phyloP scores from a whole-genome alignment of 2,113 vertebrate genomes.

The Microtus oregoni region DNA sequence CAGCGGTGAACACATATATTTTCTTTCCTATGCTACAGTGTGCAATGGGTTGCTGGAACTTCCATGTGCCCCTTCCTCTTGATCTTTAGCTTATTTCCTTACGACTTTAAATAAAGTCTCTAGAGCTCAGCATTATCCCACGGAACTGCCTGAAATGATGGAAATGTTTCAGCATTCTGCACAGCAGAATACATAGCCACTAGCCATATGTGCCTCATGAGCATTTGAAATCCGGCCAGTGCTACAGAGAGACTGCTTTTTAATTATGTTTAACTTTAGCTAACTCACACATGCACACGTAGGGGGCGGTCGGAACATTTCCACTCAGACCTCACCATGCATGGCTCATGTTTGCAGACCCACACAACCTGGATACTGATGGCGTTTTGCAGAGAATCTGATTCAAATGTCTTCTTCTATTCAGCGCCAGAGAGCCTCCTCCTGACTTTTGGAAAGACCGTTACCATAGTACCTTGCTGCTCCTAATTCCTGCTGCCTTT shows the following conservation, averaged over 20 bases:
- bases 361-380: neutral
- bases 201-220: neutral
- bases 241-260: neutral
- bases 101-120: neutral
- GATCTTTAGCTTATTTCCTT: neutral
- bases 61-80: neutral
- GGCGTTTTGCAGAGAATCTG: neutral
- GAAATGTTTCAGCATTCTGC: neutral
- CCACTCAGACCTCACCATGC: neutral
- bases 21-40: neutral
- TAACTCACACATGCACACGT: neutral
- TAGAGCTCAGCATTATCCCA: neutral
- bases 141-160: neutral
- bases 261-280: neutral
- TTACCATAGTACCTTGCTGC: neutral
- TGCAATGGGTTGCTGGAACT: neutral
- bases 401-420: neutral
- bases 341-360: neutral
- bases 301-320: too few relatives aligned
- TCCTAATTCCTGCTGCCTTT: neutral
- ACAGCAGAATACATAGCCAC: neutral
- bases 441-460: neutral
- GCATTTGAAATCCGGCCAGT: neutral
- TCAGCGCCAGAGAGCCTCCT: neutral
- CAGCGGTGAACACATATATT: neutral